Percentiles rank a stretch among this genome's conserved stretches.
These are phyloP conservation scores for Podarcis raffonei DNA, from an alignment of 2,113 vertebrate species.

Conservation along the genomic window DNA sequence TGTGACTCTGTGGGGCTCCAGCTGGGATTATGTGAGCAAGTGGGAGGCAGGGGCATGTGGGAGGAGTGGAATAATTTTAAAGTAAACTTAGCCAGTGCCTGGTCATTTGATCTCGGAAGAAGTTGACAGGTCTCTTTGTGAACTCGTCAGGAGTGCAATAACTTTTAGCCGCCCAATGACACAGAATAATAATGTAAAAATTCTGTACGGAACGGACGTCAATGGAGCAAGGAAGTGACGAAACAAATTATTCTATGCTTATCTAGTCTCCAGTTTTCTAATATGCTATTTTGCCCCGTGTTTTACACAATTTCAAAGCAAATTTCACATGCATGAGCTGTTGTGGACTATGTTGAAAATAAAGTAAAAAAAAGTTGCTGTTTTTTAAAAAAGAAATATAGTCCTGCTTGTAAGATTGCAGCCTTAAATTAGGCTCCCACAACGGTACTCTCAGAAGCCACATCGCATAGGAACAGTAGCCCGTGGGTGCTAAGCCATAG, in stretches of 20 bases:
- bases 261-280: not conserved
- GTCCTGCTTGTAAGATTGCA: not conserved
- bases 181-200: conserved; percentile 22
- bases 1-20: conserved; percentile 31
- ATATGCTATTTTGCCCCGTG: not conserved
- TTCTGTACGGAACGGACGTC: not conserved
- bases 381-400: too few species aligned
- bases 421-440: not conserved
- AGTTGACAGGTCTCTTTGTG: conserved; percentile 38
- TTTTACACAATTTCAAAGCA: not conserved
- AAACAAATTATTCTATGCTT: not conserved
- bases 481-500: not conserved
- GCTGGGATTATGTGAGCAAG: conserved; percentile 22
- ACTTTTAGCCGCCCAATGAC: conserved; percentile 49
- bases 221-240: not conserved
- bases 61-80: conserved; percentile 32
- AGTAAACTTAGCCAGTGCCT: conserved; percentile 33
- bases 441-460: not conserved
- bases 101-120: conserved; percentile 53
- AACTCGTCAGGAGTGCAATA: conserved; percentile 53
- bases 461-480: too few species aligned
- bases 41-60: not conserved
- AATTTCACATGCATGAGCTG: too few species aligned
- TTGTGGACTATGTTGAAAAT: too few species aligned
- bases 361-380: too few species aligned